Base-by-base conservation (phyloP, 2,888 invertebrate species). In the Hemithea aestivaria region DNA sequence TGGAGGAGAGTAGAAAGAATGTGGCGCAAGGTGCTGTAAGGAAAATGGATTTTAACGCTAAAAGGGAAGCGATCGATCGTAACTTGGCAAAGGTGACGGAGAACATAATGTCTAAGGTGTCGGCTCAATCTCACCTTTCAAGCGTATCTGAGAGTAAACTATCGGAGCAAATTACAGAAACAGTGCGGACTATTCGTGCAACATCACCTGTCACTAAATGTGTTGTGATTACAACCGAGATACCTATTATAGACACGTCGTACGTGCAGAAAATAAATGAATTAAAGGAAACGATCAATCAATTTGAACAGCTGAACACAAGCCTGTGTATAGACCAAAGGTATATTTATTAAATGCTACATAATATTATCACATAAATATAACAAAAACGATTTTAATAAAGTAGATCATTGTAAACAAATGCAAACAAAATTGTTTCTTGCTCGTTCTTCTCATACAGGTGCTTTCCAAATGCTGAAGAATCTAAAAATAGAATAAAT, bases 271-370 rank as follows among this genome's bases (percentile, higher is more conserved):
- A 90, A n/a, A 68, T 92, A 44, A 83, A 87, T 48, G 85, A 87
- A 37, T 74, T 93, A 26, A 91, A 89, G 57, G 74, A 83, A 41
- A 92, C 93, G 21, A 75, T 93, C 43, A 90, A 88, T 52, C 87
- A 89, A 57, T 92, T 91, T 62, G 90, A 92, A 56, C 78, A 89
- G 58, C 85, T 90, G 53, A 89, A 88, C 47, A 87, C 89, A 32
- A 80, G 73, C 58, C 89, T 90, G 73, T 87, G 89, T 62, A 73
- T 88, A 51, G 90, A 92, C 59, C 89, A 89, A 87, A 93, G 93
- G 93, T 93, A n/a, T n/a, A n/a, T n/a, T n/a, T n/a, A n/a, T n/a
- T n/a, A n/a, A n/a, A n/a, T n/a, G n/a, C n/a, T n/a, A n/a, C n/a
- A n/a, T n/a, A n/a, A n/a, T n/a, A n/a, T n/a, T n/a, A n/a, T n/a